phyloP scores from a whole-genome alignment of 2,113 vertebrate species.

The Myotis yumanensis region DNA sequence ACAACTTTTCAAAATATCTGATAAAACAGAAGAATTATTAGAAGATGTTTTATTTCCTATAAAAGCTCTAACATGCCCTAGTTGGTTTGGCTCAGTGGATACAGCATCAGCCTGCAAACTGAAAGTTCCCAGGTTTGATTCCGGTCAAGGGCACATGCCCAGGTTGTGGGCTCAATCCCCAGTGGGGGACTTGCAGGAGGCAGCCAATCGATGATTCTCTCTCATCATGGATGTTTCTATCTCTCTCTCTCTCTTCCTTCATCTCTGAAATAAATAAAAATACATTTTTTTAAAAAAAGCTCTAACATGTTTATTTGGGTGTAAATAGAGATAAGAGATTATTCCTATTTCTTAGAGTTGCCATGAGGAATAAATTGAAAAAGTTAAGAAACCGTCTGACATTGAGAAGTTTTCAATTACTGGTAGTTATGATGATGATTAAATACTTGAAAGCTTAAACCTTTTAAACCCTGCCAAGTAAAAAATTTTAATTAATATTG shows the following conservation, averaged over 20 bases:
- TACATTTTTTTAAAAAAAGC: background rate
- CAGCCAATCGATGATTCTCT: too few relatives aligned
- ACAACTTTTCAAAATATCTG: background rate
- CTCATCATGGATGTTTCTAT: too few relatives aligned
- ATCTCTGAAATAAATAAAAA: too few relatives aligned
- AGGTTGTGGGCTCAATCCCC: too few relatives aligned
- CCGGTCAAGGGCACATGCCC: too few relatives aligned
- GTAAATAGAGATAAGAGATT: conserved; percentile 17
- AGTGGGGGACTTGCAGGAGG: too few relatives aligned
- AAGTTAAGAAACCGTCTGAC: background rate
- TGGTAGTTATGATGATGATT: conserved; percentile 18
- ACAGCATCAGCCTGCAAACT: too few relatives aligned
- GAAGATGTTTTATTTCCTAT: background rate
- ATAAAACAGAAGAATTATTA: background rate
- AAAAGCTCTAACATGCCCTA: background rate
- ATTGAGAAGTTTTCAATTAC: background rate
- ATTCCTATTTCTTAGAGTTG: background rate
- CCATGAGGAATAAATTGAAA: background rate
- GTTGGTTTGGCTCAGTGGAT: background rate
- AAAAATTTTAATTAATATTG: conserved; percentile 7
- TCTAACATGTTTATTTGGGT: background rate
- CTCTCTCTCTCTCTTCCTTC: too few relatives aligned
- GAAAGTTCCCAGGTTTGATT: too few relatives aligned
- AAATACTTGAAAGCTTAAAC: background rate
- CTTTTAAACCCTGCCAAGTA: conserved; percentile 33